Base-by-base conservation (phyloP, 2,888 invertebrate species). In the Cephus runcator region DNA sequence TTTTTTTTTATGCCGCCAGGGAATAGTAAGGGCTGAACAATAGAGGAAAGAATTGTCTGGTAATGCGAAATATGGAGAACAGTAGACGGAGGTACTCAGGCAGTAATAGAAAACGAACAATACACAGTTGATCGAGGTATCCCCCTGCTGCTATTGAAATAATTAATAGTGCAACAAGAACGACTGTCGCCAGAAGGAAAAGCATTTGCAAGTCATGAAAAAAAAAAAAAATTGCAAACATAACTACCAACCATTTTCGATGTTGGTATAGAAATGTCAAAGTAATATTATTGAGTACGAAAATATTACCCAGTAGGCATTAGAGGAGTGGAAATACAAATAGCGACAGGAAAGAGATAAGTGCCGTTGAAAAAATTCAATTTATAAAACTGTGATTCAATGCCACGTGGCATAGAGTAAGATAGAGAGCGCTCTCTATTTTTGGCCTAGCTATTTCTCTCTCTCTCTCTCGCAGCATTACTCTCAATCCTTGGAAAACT, bases 41-140 rank as follows among this genome's bases (percentile, higher is more conserved):
- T 85, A 79, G 81, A n/a, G 75, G 80, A 80, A 82, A 84, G 82
- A 83, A 84, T 86, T 80, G 81, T 84, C 82, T 78, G 79, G 31
- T 34, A 40, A 31, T 74, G 69, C 31, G 75, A 69, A 34, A 56
- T 23, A 56, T 56, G 23, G 56, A 56, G 56, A 56, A 12, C n/a
- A 35, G 40, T 6, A n/a, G 76, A 78, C 23, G 11, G 34, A 78
- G 36, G 69, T n/a, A 56, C 30, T 56, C 34, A 12, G 69, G 36
- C 31, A 34, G 35, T 35, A 68, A 69, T 68, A 69, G 31, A 40
- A 40, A 69, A 35, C 15, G 15, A 69, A 73, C 23, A 68, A 76
- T 74, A 35, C 75, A 34, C 40, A 23, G 30, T 71, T 34, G 71
- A 71, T 31, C 71, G 71, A 71, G 34, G 56, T 9, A 9, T 56